These are phyloP conservation scores for Alcedo quadribrachys DNA, from an alignment of 2,797 vertebrate species.

Conservation along the genomic window DNA sequence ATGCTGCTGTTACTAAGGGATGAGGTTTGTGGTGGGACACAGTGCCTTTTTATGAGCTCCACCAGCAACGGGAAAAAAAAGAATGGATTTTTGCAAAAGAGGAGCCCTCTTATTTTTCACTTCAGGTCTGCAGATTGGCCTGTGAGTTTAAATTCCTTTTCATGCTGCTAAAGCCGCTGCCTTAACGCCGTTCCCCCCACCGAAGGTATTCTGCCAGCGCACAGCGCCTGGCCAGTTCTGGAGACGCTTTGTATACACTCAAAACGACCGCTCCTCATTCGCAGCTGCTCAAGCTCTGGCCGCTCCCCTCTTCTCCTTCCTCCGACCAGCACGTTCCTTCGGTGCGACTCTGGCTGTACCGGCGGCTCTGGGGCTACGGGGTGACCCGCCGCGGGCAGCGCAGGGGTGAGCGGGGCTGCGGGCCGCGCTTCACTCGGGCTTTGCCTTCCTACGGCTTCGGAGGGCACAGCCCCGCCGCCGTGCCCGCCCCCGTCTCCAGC, in stretches of 20 bases:
- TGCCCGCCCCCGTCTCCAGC: neutral
- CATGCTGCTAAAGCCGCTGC: accelerated
- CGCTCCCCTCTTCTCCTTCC: accelerated
- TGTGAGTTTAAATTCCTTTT: neutral
- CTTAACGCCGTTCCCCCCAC: neutral
- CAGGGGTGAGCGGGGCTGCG: neutral
- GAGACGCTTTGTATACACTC: accelerated
- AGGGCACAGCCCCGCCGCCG: neutral
- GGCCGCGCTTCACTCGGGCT: too few species aligned
- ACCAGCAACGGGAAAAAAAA: neutral
- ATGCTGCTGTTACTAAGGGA: neutral
- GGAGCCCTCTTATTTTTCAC: neutral
- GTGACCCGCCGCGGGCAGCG: neutral
- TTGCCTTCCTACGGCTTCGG: accelerated
- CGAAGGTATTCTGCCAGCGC: too few species aligned
- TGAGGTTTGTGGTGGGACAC: neutral
- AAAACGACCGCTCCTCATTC: neutral
- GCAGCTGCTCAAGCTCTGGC: neutral
- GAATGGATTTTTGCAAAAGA: neutral
- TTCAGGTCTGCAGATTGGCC: neutral
- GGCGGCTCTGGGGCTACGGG: neutral
- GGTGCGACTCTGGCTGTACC: accelerated
- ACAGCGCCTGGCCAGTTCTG: neutral
- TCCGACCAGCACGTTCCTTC: accelerated
- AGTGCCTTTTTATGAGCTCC: neutral